Evolutionary conservation across 2,113 vertebrate genomes (phyloP), one percentile per base, ranked within the genome.

Genomic region (Myotis yumanensis): DNA sequence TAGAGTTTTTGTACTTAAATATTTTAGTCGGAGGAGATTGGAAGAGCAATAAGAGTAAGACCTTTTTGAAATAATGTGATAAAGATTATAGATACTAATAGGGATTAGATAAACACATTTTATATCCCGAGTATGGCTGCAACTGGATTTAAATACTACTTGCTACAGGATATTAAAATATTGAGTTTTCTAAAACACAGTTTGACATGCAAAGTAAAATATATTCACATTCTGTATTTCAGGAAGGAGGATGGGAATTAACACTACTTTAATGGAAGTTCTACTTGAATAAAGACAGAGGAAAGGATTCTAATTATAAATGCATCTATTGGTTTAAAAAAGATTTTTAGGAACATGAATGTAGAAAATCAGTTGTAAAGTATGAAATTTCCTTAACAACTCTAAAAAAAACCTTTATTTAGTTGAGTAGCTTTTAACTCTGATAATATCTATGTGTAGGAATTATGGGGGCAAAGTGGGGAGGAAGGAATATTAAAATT

Each of bases 351-450:
- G 8, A 77, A 92, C 11, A 0, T 54, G 4, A 92, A 83, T 66
- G 16, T 75, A 84, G 62, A 76, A 91, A 97, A 66, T 77, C 25
- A 88, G 8, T 85, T 94, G 18, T 69, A 76, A 89, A 89, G 64
- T 81, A 32, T 64, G 16, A 11, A 52, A 75, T 64, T 5, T 30
- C 40, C 7, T 90, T 75, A 72, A 46, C 46, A 75, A 83, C 69
- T 86, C 18, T 85, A 84, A 77, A 72, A 84, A 68, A 1, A 57
- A 86, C 4, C 4, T 68, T 88, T 84, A 52, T 37, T 79, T 84
- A 6, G 16, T 73, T 0, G 2, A 85, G 4, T 68, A 43, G 25
- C 4, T 83, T 93, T 91, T 37, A 64, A 73, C 9, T 68, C 48
- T 82, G 4, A 40, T 37, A 89, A 5, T 62, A 73, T 72, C 22